These are phyloP conservation scores for Saguinus imperator DNA, from an alignment of 2,113 vertebrate genomes.

Conservation along the genomic window DNA sequence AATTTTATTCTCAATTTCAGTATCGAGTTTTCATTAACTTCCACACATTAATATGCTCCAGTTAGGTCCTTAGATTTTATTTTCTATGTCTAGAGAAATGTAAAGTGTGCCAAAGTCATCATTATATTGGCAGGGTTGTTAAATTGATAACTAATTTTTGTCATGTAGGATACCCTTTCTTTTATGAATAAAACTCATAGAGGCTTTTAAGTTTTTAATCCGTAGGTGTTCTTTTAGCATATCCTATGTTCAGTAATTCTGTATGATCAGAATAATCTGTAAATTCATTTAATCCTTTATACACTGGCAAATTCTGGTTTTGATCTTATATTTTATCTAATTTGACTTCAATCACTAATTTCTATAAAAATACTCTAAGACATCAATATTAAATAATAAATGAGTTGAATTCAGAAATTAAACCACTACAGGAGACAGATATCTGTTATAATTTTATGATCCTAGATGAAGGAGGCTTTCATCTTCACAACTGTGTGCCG, in stretches of 20 bases:
- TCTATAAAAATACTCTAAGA: neutral
- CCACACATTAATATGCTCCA: neutral
- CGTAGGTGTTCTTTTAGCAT: neutral
- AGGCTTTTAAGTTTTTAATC: neutral
- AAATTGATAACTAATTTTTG: conserved; percentile 57
- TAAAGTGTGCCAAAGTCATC: neutral
- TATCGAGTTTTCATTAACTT: conserved; percentile 75
- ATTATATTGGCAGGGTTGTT: conserved; percentile 41
- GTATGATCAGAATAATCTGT: neutral
- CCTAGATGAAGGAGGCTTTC: neutral
- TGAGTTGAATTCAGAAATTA: neutral
- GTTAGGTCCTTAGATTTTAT: conserved; percentile 46
- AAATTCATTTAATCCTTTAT: neutral
- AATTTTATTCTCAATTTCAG: conserved; percentile 34
- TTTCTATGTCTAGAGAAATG: conserved; percentile 49
- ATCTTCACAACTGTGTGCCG: neutral
- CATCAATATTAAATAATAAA: neutral
- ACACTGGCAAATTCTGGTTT: neutral
- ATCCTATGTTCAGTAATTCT: neutral
- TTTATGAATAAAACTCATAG: conserved; percentile 29
- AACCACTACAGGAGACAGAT: neutral
- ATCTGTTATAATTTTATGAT: neutral
- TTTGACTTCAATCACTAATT: neutral
- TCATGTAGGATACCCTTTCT: neutral
- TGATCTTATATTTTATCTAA: neutral